Conservation (phyloP, 2,888 invertebrate genomes). For the Lithophane semibrunnea region DNA sequence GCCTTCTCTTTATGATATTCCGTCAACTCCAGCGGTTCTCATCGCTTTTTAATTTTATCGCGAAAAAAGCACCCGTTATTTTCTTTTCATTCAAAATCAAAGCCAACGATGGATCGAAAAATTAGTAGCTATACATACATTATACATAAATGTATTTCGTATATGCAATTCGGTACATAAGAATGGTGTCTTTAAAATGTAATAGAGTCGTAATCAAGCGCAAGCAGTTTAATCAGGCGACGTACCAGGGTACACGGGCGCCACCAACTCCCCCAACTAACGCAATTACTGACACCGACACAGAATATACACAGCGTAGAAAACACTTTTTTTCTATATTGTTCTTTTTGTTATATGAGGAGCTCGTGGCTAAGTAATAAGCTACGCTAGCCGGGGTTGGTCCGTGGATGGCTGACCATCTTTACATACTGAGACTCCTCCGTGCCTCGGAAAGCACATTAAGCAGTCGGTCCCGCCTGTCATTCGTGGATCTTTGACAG, state of each 20-base stretch:
- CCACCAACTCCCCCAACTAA: constrained; percentile 59
- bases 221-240: constrained; percentile 77
- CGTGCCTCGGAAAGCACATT: too few relatives aligned
- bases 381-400: too few relatives aligned
- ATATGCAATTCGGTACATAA: constrained; percentile 16
- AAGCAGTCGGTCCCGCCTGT: too few relatives aligned
- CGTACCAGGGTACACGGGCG: constrained; percentile 58
- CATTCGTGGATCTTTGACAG: too few relatives aligned
- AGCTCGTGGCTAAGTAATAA: too few relatives aligned
- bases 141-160: neutral
- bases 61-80: neutral
- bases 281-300: constrained; percentile 63
- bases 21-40: neutral
- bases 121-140: neutral
- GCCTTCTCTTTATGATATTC: neutral
- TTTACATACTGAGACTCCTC: too few relatives aligned
- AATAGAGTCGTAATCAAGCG: constrained; percentile 73
- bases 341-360: neutral
- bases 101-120: neutral
- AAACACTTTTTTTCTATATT: neutral
- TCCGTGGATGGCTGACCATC: too few relatives aligned
- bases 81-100: constrained; percentile 18
- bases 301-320: constrained; percentile 32
- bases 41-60: constrained; percentile 7
- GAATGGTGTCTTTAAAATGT: constrained; percentile 69